A percentile compares a stretch with the other conserved stretches of the same genome.
Evolutionary conservation across 2,113 vertebrate genomes (phyloP).

Genomic region (Sceloporus undulatus): DNA sequence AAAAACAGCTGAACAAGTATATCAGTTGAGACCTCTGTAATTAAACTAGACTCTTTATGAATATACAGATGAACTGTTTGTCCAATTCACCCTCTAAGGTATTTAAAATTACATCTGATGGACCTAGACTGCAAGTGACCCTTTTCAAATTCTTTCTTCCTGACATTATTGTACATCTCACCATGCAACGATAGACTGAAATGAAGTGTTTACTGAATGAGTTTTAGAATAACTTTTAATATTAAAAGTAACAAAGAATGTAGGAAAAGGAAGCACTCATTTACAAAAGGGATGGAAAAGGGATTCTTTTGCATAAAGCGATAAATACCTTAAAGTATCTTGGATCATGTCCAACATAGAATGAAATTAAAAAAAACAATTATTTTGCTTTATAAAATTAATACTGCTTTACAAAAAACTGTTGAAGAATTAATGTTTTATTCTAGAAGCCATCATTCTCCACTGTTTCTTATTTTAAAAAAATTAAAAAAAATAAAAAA

Average conservation of each 20-base stretch:
- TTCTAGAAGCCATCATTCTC: slow-evolving; percentile 34
- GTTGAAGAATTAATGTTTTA: slow-evolving; percentile 46
- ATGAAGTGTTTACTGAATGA: background rate
- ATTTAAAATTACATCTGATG: no score
- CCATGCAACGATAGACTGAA: background rate
- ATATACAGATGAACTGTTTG: no score
- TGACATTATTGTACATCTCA: background rate
- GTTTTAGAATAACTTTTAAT: background rate
- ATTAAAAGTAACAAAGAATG: background rate
- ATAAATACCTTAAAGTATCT: no score
- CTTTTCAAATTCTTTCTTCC: background rate
- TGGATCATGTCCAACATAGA: background rate
- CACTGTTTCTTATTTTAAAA: slow-evolving; percentile 65
- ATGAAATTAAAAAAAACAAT: background rate
- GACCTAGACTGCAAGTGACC: background rate
- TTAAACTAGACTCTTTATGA: no score
- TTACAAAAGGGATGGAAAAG: background rate
- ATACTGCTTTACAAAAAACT: slow-evolving; percentile 57
- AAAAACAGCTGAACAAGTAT: no score
- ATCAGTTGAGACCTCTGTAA: no score
- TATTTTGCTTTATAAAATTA: slow-evolving; percentile 18
- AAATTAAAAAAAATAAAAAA: no score
- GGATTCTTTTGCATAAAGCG: background rate
- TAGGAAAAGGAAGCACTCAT: background rate
- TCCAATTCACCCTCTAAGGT: no score